Conservation (phyloP, 2,888 invertebrate species). For the Phlogophora meticulosa region DNA sequence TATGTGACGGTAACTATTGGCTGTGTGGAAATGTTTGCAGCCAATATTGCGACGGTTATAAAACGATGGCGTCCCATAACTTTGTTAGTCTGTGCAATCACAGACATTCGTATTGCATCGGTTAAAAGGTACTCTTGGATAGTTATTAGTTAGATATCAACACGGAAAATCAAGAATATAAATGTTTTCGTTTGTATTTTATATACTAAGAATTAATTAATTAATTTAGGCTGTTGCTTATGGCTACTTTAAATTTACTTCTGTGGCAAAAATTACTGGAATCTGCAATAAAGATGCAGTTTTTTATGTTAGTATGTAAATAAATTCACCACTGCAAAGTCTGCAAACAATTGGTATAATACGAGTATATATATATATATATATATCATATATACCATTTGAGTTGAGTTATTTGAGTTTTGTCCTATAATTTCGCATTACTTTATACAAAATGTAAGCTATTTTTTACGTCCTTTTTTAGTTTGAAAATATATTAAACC, state of each 20-base stretch:
- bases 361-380: too few relatives aligned
- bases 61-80: constrained; percentile 8
- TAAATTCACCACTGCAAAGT: too few relatives aligned
- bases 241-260: too few relatives aligned
- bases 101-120: not conserved
- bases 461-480: not conserved
- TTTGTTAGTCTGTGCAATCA: constrained; percentile 11
- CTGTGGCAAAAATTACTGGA: too few relatives aligned
- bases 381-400: too few relatives aligned
- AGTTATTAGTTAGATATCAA: not conserved
- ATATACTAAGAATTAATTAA: not conserved
- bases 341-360: not conserved
- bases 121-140: not conserved
- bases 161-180: not conserved
- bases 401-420: not conserved
- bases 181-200: not conserved
- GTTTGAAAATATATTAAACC: not conserved
- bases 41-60: constrained; percentile 23
- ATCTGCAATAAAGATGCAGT: too few relatives aligned
- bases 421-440: too few relatives aligned
- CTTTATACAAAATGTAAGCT: too few relatives aligned
- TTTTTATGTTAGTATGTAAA: too few relatives aligned
- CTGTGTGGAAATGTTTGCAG: constrained; percentile 17
- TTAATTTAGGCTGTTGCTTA: too few relatives aligned
- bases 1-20: constrained; percentile 31